phyloP scores from a whole-genome alignment of 1,140 invertebrate genomes.

The Artemia franciscana region DNA sequence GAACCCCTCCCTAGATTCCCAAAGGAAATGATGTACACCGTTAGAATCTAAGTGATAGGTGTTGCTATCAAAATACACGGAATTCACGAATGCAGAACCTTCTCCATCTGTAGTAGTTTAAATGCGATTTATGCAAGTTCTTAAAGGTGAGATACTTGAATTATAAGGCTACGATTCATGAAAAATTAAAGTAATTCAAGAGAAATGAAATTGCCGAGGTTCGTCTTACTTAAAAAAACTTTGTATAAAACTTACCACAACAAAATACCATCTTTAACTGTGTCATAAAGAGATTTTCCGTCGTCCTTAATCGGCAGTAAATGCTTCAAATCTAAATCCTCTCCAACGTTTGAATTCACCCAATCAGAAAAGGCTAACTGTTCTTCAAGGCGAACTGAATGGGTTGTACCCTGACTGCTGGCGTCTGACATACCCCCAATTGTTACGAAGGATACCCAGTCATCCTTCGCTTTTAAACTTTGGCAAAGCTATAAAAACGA shows the following conservation, averaged over 20 bases:
- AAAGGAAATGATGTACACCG: too few relatives aligned
- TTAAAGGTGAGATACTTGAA: too few relatives aligned
- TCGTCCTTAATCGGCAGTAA: slow-evolving; percentile 74
- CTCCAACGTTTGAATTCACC: slow-evolving; percentile 81
- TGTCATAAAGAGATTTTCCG: slow-evolving; percentile 70
- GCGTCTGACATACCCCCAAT: slow-evolving; percentile 82
- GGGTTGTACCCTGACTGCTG: slow-evolving; percentile 77
- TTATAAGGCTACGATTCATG: too few relatives aligned
- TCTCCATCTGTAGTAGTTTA: too few relatives aligned
- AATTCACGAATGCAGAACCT: too few relatives aligned
- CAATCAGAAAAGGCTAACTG: slow-evolving; percentile 95
- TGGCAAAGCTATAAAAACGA: slow-evolving; percentile 50
- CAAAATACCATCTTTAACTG: slow-evolving; percentile 85
- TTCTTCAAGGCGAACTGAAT: slow-evolving; percentile 80
- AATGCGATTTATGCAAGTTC: too few relatives aligned
- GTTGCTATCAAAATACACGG: too few relatives aligned
- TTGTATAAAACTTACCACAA: slow-evolving; percentile 61
- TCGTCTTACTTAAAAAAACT: too few relatives aligned
- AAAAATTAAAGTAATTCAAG: too few relatives aligned
- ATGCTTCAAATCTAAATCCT: slow-evolving; percentile 67
- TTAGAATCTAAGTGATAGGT: too few relatives aligned
- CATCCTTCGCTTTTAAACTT: slow-evolving; percentile 66
- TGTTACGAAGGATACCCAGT: slow-evolving; percentile 65
- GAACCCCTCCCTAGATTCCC: too few relatives aligned
- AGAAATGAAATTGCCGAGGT: too few relatives aligned